Evolutionary conservation across 2,797 vertebrate species (phyloP), one percentile per base, ranked within the genome.

Genomic region (Amblyopsis hoosieri): DNA sequence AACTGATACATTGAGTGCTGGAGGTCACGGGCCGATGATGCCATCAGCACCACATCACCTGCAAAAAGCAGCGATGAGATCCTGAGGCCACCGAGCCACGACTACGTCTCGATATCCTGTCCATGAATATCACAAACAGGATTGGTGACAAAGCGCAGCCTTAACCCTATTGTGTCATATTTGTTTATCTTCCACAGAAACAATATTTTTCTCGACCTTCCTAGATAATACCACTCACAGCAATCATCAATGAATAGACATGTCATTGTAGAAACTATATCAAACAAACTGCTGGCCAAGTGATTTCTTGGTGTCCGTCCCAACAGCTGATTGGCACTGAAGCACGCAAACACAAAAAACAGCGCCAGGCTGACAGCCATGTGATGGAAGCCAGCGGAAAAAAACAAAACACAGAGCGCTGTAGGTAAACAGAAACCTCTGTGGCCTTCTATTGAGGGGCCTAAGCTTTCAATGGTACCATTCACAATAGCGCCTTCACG

Each of bases 401-500:
- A 78, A 72, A 72, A 45, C n/a, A 31, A 17, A 5, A 42, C 14
- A 12, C 15, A 70, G 75, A 68, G 65, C 67, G 68, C 72, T 68
- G 57, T 73, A 74, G 64, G 74, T 82, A 72, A 78, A 88, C 79
- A 83, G 83, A 89, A 85, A 78, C 80, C 84, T 85, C 79, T 75
- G 76, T 50, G 4, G 85, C 66, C 68, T 79, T 79, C 84, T 64
- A 71, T 81, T 84, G 78, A 81, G 78, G 62, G 29, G 67, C 61
- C 64, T 1, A 68, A 70, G 60, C 54, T 62, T 73, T 75, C 75
- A 89, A 90, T 83, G 80, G 78, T 59, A 59, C 63, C 10, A 71
- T 61, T 78, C 81, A 92, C 85, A 91, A 88, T 84, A 80, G 75
- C 58, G 10, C 64, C 71, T 86, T 87, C 85, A 89, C 68, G 81